These are phyloP conservation scores for Strigops habroptila DNA, from an alignment of 2,113 vertebrate species.

Conservation along the genomic window DNA sequence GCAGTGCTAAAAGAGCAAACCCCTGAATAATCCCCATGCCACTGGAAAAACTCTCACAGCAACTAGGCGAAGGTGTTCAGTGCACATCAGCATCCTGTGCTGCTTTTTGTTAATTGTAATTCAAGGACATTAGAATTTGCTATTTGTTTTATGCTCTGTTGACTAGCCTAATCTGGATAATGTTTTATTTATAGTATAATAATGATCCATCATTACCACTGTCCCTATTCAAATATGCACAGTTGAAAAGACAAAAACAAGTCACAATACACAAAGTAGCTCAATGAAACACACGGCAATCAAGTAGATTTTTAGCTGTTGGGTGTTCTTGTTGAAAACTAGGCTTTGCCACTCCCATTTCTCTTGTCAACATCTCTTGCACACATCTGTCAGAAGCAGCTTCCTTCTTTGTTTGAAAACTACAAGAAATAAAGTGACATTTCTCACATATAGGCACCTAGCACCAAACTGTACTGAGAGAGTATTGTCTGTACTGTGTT, in stretches of 20 bases:
- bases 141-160: conserved; percentile 45
- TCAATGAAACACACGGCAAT: conserved; percentile 6
- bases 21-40: background rate
- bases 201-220: conserved; percentile 31
- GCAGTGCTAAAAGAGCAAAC: background rate
- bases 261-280: background rate
- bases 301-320: background rate
- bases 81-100: background rate
- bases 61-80: background rate
- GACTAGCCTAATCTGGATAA: conserved; percentile 43
- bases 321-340: background rate
- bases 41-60: background rate
- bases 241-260: conserved; percentile 23
- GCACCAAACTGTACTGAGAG: too few species aligned
- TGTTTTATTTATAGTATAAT: conserved; percentile 64
- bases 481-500: accelerated
- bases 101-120: background rate
- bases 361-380: background rate
- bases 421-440: background rate
- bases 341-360: background rate
- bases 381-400: accelerated
- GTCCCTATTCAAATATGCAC: conserved; percentile 25
- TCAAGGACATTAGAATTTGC: conserved; percentile 13
- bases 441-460: background rate
- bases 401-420: background rate